Conservation (phyloP, 2,888 invertebrate species). For the Aethes cnicana region DNA sequence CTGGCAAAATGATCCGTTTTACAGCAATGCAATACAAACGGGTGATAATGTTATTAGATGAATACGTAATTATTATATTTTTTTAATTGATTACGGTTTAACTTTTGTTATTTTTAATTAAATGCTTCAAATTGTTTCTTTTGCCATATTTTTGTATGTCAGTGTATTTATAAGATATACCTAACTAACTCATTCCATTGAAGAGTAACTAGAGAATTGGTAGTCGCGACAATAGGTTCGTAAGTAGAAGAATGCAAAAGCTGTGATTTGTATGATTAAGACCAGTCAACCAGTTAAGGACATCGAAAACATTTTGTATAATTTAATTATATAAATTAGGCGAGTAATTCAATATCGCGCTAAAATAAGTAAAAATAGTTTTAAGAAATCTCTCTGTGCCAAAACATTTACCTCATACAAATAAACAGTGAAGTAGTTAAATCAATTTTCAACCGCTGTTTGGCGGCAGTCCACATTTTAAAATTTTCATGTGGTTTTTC, state of each 20-base stretch:
- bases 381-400: conserved; percentile 88
- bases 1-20: conserved; percentile 8
- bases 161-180: conserved; percentile 57
- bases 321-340: conserved; percentile 66
- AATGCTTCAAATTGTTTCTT: conserved; percentile 41
- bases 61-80: conserved; percentile 20
- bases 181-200: conserved; percentile 71
- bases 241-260: conserved; percentile 78
- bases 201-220: conserved; percentile 65
- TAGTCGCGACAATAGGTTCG: conserved; percentile 72
- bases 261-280: conserved; percentile 82
- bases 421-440: conserved; percentile 77
- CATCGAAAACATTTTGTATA: conserved; percentile 81
- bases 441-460: conserved; percentile 67
- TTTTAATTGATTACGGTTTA: conserved; percentile 18
- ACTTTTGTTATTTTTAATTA: conserved; percentile 33
- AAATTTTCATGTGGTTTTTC: background rate
- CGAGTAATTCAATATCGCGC: conserved; percentile 67
- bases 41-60: conserved; percentile 26
- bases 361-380: conserved; percentile 71
- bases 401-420: conserved; percentile 91
- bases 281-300: conserved; percentile 81
- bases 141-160: conserved; percentile 71
- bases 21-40: conserved; percentile 20
- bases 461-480: conserved; percentile 47